These are phyloP conservation scores for Scartelaos histophorus DNA, from an alignment of 2,113 vertebrate genomes.

Conservation along the genomic window DNA sequence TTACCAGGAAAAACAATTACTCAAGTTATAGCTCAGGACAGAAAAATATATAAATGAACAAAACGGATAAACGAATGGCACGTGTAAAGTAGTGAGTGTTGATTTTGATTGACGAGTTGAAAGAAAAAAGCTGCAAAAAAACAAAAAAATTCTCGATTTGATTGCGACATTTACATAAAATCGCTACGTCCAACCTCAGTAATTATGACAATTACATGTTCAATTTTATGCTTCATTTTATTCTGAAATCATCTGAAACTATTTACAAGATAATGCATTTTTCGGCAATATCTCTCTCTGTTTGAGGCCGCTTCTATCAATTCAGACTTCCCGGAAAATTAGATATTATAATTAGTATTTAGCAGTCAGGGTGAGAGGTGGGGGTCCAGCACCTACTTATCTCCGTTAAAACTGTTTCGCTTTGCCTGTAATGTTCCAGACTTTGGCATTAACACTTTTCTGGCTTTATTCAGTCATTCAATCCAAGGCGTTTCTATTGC, in stretches of 20 bases:
- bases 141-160: background rate
- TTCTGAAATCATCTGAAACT: background rate
- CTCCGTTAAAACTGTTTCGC: too few relatives aligned
- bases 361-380: too few relatives aligned
- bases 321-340: background rate
- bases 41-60: conserved; percentile 20
- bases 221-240: conserved; percentile 4
- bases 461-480: too few relatives aligned
- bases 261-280: background rate
- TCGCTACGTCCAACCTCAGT: background rate
- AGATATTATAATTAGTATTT: too few relatives aligned
- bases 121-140: background rate
- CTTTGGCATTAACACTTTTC: too few relatives aligned
- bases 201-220: conserved; percentile 4
- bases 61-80: background rate
- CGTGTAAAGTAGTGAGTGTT: background rate
- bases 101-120: background rate
- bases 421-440: too few relatives aligned
- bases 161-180: conserved; percentile 6
- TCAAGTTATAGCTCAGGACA: conserved; percentile 1
- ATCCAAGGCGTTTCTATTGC: too few relatives aligned
- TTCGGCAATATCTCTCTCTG: background rate
- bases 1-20: conserved; percentile 6
- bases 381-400: background rate
- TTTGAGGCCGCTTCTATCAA: background rate